Evolutionary conservation across 2,797 vertebrate genomes (phyloP), one percentile per base, ranked within the genome.

Genomic region (Muraenolepis orangiensis): DNA sequence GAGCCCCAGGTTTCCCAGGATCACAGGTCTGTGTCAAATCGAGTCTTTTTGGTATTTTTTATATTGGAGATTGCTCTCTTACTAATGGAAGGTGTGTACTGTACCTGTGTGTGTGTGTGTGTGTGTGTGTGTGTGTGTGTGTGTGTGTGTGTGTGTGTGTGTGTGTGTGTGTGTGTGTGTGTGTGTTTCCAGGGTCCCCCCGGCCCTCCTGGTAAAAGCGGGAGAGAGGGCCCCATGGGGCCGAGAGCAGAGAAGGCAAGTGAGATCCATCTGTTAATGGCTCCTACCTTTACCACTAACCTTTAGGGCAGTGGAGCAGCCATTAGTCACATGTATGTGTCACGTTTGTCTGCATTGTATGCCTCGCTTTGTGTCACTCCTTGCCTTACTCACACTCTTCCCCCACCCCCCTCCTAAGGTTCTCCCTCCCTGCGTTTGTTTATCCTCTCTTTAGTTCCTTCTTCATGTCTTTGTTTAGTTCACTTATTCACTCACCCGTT

Each of bases 1-100:
- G 98, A 85, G 94, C 94, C 30, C 95, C 96, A 0, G 97, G 98
- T 78, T 98, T 98, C 80, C 96, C 96, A 0, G 98, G 98, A 72
- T 91, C 92, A 0, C 94, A 93, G 68, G 98, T 99, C 86, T 92
- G 96, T 94, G 26, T 57, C 18, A 67, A 31, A 67, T 67, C 1
- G 29, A 23, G 51, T 18, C 31, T 38, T 38, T 38, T 38, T 38
- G 32, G 32, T 4, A 34, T 34, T 34, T 3, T 34, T 34, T n/a
- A n/a, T n/a, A n/a, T n/a, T n/a, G n/a, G n/a, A n/a, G n/a, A n/a
- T n/a, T 51, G 51, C 23, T 57, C 51, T 23, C 20, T 57, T 57
- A 57, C 51, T 10, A 57, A 57, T 57, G 8, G 40, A 23, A 23
- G 7, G n/a, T 23, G 18, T 23, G 51, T 57, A 57, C n/a, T 57